These are phyloP conservation scores for Hydrozoanthus tunicans DNA, from an alignment of 64 coral and sea anemone genomes.

Conservation along the genomic window DNA sequence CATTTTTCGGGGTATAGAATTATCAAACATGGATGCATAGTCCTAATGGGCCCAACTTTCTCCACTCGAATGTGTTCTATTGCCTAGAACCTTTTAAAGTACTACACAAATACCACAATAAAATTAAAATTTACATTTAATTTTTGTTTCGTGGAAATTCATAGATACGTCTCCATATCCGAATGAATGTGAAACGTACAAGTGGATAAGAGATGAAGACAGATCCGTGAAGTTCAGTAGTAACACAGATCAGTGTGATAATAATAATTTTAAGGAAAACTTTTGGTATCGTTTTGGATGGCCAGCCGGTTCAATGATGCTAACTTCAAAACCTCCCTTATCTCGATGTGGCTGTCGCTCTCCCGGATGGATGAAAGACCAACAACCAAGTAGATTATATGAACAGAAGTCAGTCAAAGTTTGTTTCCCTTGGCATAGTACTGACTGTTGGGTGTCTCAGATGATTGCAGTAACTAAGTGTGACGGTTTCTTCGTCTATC, in stretches of 20 bases:
- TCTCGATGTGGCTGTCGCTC: neutral
- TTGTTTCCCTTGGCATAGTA: neutral
- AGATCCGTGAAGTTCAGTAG: constrained; percentile 4
- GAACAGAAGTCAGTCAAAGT: neutral
- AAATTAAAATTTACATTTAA: too few relatives aligned
- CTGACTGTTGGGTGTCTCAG: neutral
- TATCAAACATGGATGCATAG: too few relatives aligned
- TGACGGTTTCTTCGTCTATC: constrained; percentile 1
- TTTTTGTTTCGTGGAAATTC: too few relatives aligned
- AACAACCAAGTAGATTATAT: neutral
- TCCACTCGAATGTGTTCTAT: too few relatives aligned
- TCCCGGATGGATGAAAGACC: neutral
- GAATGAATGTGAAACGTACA: neutral
- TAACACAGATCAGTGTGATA: neutral
- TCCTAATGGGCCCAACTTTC: too few relatives aligned
- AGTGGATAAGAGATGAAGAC: constrained; percentile 25
- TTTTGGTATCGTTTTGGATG: constrained; percentile 35
- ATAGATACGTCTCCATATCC: too few relatives aligned
- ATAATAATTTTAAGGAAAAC: neutral
- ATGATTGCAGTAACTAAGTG: constrained; percentile 5
- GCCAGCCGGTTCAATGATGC: neutral
- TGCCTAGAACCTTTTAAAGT: too few relatives aligned
- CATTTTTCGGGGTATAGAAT: too few relatives aligned
- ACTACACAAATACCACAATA: too few relatives aligned
- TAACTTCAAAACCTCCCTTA: neutral